Conservation (phyloP, 2,113 vertebrate species). For the Thunnus thynnus region DNA sequence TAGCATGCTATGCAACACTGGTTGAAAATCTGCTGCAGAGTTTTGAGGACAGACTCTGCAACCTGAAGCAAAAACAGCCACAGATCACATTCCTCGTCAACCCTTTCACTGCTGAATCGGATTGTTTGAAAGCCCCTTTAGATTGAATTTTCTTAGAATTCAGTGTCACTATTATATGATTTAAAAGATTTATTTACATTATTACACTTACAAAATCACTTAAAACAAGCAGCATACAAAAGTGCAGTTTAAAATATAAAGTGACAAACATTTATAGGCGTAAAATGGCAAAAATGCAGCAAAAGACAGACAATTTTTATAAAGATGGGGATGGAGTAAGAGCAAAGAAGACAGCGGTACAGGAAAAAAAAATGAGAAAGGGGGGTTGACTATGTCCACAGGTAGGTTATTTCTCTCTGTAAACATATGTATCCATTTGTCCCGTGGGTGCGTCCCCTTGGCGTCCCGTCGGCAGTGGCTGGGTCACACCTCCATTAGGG, state of each 20-base stretch:
- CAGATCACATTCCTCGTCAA: too few species aligned
- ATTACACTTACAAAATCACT: background rate
- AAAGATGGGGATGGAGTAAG: background rate
- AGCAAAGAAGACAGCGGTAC: constrained; percentile 8
- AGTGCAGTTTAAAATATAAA: too few species aligned
- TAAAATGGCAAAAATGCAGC: background rate
- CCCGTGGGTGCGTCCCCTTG: constrained; percentile 90
- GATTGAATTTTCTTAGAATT: background rate
- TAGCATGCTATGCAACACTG: too few species aligned
- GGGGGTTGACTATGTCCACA: constrained; percentile 86
- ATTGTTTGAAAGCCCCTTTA: too few species aligned
- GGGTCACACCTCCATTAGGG: constrained; percentile 99
- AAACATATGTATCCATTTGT: constrained; percentile 99
- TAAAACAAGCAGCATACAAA: background rate
- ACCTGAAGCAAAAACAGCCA: too few species aligned
- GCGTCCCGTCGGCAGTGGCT: constrained; percentile 91
- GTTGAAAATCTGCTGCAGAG: too few species aligned
- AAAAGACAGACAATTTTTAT: background rate
- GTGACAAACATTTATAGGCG: background rate
- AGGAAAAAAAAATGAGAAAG: constrained; percentile 13
- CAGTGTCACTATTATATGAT: background rate
- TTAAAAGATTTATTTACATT: background rate
- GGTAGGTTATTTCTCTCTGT: constrained; percentile 98
- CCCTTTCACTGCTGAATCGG: too few species aligned
- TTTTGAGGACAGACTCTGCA: too few species aligned